Evolutionary conservation across 2,797 vertebrate genomes (phyloP), one percentile per base, ranked within the genome.

Genomic region (Eidolon dupreanum): DNA sequence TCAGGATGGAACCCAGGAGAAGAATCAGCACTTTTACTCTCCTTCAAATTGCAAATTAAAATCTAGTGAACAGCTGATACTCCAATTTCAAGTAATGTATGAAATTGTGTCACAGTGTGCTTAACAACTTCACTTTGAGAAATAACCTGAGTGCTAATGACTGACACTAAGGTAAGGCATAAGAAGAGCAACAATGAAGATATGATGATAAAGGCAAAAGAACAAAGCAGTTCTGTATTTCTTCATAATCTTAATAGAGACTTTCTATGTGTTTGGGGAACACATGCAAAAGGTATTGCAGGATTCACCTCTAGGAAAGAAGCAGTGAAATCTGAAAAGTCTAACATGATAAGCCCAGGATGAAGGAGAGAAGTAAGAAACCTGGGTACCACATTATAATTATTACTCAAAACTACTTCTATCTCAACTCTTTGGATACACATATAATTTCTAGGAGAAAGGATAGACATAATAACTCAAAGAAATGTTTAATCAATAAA

Each of bases 1-100:
- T 87, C 77, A 92, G 75, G 79, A 88, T 63, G 24, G 53, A 94
- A 81, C 24, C 24, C 46, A 84, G 17, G 43, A 93, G 51, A 96
- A 68, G 41, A 81, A 82, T 61, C 57, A 88, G 82, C 38, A 90
- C 13, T 74, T 93, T 93, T 36, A 71, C 46, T 46, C 38, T 86
- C 82, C 65, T 93, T 95, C 70, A 93, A 75, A 83, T 31, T 94
- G 66, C 59, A 95, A 88, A 94, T 82, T 88, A 83, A 87, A 90
- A 93, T 83, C 82, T 61, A 83, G 63, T 17, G 33, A 93, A 88
- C 79, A 96, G 82, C 65, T 96, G 77, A 87, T 73, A 87, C 61
- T 85, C 31, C 41, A 51, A 73, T 49, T 61, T 75, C 46, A 90
- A 93, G 31, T 77, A 90, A 68, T 59, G 5, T 41, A 92, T 36